phyloP scores from a whole-genome alignment of 2,113 vertebrate genomes.

The Dicerorhinus sumatrensis region DNA sequence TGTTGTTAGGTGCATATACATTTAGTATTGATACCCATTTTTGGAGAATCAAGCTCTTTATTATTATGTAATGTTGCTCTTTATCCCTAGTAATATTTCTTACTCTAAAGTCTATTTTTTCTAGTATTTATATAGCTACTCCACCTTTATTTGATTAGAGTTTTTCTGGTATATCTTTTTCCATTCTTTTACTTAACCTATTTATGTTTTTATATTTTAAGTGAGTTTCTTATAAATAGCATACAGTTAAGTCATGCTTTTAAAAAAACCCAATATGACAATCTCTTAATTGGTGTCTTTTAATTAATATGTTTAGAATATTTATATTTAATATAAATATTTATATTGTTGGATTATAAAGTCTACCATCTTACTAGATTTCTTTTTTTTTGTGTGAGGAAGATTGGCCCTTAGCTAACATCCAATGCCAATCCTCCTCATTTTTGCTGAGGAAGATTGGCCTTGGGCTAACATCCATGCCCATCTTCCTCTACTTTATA shows the following conservation, averaged over 20 bases:
- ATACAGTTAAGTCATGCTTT: neutral
- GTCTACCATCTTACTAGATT: neutral
- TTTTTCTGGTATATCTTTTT: neutral
- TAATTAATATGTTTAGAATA: neutral
- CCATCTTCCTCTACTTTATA: too few relatives aligned
- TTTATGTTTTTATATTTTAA: neutral
- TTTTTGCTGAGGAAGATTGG: too few relatives aligned
- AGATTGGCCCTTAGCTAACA: too few relatives aligned
- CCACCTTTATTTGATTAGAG: neutral
- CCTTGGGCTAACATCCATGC: too few relatives aligned
- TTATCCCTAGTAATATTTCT: neutral
- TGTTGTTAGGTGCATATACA: too few relatives aligned
- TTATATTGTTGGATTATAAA: neutral
- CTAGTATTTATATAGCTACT: neutral
- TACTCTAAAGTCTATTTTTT: neutral
- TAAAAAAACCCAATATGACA: neutral
- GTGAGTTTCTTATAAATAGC: neutral
- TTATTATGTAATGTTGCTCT: neutral
- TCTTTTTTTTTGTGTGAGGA: neutral
- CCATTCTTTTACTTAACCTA: neutral
- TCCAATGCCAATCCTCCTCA: too few relatives aligned
- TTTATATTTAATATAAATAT: neutral
- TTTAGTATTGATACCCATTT: too few relatives aligned
- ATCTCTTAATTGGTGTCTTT: too few relatives aligned
- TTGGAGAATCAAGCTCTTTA: neutral